Conservation (phyloP, 2,888 invertebrate genomes). For the Nysson spinosus region DNA sequence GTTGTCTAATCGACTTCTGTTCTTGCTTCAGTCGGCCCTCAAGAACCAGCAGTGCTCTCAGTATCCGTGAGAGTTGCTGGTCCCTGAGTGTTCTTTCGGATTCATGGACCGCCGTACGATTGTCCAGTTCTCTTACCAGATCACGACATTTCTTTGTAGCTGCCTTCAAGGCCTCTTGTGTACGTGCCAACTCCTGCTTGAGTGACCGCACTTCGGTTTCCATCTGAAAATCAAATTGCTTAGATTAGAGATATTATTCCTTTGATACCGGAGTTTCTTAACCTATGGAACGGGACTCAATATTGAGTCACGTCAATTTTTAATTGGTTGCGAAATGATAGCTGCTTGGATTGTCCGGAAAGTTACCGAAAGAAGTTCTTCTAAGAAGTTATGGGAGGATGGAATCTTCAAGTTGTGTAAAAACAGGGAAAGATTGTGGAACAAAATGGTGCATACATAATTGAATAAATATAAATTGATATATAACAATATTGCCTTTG, state of each 20-base stretch:
- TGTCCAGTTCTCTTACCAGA: constrained; percentile 79
- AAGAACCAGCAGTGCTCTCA: constrained; percentile 84
- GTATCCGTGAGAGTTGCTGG: constrained; percentile 84
- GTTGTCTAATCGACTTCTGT: constrained; percentile 84
- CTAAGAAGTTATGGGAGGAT: too few species aligned
- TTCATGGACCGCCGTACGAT: constrained; percentile 69
- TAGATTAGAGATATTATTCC: background rate
- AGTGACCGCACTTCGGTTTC: constrained; percentile 79
- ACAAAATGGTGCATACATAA: too few species aligned
- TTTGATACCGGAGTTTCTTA: too few species aligned
- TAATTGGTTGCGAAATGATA: too few species aligned
- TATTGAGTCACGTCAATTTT: too few species aligned
- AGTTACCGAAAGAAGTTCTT: too few species aligned
- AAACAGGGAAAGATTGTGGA: too few species aligned
- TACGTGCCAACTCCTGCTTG: constrained; percentile 82
- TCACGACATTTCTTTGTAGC: constrained; percentile 84
- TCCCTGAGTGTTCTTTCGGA: constrained; percentile 83
- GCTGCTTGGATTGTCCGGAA: too few species aligned
- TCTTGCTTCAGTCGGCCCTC: constrained; percentile 86
- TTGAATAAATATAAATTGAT: too few species aligned
- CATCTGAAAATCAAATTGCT: constrained; percentile 80
- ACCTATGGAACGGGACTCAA: too few species aligned
- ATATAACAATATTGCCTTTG: too few species aligned
- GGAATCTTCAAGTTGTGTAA: too few species aligned
- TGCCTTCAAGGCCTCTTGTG: constrained; percentile 83